Evolutionary conservation across 2,113 vertebrate species (phyloP).

Genomic region (Porphyrio hochstetteri): DNA sequence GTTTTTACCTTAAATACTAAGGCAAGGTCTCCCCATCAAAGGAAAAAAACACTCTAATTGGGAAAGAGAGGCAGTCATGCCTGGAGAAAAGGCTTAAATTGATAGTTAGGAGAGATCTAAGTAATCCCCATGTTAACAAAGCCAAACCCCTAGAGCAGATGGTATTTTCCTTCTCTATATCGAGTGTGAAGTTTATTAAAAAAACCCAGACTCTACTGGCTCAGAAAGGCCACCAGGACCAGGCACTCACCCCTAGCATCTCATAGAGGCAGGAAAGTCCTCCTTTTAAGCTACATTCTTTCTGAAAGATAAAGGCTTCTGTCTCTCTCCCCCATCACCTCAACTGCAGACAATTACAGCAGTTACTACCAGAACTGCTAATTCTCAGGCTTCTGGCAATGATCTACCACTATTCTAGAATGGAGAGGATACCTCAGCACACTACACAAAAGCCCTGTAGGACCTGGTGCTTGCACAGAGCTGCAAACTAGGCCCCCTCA

Average conservation of each 20-base stretch:
- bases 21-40: not conserved
- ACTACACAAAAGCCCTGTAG: not conserved
- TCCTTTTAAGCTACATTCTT: not conserved
- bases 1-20: slow-evolving; percentile 2
- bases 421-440: accelerated
- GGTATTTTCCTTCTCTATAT: not conserved
- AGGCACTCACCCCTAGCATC: not conserved
- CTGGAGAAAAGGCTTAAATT: not conserved
- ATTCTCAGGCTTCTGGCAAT: not conserved
- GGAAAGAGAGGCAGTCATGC: not conserved
- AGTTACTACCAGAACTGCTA: not conserved
- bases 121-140: not conserved
- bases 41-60: not conserved
- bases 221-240: not conserved
- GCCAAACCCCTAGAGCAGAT: not conserved
- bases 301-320: not conserved
- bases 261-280: not conserved
- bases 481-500: not conserved
- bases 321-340: not conserved
- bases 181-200: not conserved
- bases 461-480: not conserved
- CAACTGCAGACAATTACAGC: not conserved
- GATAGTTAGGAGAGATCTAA: not conserved
- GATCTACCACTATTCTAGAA: not conserved
- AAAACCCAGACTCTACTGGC: not conserved